Base-by-base conservation (phyloP, 2,113 vertebrate genomes). In the Leptobrachium ailaonicum region DNA sequence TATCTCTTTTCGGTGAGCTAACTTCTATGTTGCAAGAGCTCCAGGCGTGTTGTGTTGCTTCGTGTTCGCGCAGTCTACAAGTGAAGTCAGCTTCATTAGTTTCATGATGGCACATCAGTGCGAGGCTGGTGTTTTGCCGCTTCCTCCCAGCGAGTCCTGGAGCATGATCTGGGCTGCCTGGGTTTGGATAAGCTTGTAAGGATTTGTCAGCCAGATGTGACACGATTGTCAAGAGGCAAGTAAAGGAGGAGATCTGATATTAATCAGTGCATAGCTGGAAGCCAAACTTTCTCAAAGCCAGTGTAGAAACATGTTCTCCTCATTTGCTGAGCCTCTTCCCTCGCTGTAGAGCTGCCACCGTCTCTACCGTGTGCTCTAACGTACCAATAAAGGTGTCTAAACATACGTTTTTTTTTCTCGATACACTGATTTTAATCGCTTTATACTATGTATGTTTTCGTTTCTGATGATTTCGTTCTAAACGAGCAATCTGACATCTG, bases 131-230 rank as follows among this genome's bases (percentile, higher is more conserved):
- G 91, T 90, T 90, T 32, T 80, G 85, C 86, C 83, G 90, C 88
- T 91, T 89, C 89, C 91, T 90, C 83, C 89, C 50, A 93, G 93
- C 89, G 53, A 90, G 88, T 92, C 94, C 92, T 86, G 71, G 75
- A 91, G 93, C 91, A 85, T 84, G 90, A 90, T 89, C 84, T 83
- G 82, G 87, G 88, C 88, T 87, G 90, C 93, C 85, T 86, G 88
- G 91, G 87, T 91, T 92, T 90, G 90, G 90, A 87, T 89, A 90
- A 90, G 92, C 93, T 92, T 91, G 92, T 90, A 87, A 91, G 91
- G 94, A 94, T 95, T 94, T 95, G 94, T 94, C 95, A 93, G 94
- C 93, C 95, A 95, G 94, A 96, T 95, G 95, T 95, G 95, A 96
- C 93, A 94, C 89, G 94, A 93, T 94, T 91, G 93, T 93, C 88